These are phyloP conservation scores for Phaenicophaeus curvirostris DNA, from an alignment of 2,797 vertebrate genomes.

Conservation along the genomic window DNA sequence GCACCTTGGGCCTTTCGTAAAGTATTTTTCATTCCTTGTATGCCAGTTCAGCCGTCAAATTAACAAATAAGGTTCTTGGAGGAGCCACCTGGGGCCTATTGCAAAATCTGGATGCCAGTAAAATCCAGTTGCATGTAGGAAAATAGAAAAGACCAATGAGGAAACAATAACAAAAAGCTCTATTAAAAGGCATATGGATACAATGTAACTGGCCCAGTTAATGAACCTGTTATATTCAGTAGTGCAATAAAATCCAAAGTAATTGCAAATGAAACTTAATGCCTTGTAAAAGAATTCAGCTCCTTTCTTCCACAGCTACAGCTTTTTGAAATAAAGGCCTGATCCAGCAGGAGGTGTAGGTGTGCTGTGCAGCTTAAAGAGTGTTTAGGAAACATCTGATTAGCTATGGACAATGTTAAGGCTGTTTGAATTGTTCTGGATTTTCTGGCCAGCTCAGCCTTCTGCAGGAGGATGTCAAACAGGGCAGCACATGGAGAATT, in stretches of 20 bases:
- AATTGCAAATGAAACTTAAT: constrained; percentile 75
- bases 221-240: constrained; percentile 62
- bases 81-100: constrained; percentile 46
- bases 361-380: background rate
- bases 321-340: background rate
- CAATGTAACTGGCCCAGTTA: constrained; percentile 44
- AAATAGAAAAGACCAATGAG: constrained; percentile 68
- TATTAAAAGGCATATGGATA: constrained; percentile 65
- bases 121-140: constrained; percentile 53
- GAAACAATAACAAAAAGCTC: constrained; percentile 67
- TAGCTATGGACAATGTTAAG: background rate
- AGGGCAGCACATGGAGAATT: background rate
- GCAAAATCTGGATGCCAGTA: constrained; percentile 22
- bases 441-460: background rate
- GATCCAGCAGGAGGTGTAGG: constrained; percentile 58
- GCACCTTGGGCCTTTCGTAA: background rate
- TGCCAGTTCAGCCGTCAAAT: constrained; percentile 35
- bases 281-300: constrained; percentile 68
- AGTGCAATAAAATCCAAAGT: constrained; percentile 67
- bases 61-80: constrained; percentile 22
- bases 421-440: background rate
- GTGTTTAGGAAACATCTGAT: background rate
- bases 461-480: background rate
- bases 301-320: background rate
- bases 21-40: background rate